Conservation (phyloP, 2,113 vertebrate species). For the Ploceus nigricollis region DNA sequence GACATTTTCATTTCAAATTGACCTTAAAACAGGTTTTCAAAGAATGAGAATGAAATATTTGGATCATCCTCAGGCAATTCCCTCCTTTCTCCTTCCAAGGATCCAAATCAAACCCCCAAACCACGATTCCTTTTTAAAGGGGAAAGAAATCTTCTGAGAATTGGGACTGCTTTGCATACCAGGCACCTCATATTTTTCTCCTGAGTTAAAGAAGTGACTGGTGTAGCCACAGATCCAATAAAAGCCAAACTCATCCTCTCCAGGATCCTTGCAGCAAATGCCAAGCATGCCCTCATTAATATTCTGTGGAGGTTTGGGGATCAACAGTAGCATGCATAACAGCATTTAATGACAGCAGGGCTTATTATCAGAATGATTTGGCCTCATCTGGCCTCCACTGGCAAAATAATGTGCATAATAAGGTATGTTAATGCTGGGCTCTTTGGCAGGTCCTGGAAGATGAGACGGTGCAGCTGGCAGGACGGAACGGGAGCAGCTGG, state of each 20-base stretch:
- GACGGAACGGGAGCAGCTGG: conserved; percentile 62
- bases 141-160: background rate
- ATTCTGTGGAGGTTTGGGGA: conserved; percentile 26
- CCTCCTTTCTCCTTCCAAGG: background rate
- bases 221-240: background rate
- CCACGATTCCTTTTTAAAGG: background rate
- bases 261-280: background rate
- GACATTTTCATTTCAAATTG: conserved; percentile 23
- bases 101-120: background rate
- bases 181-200: background rate
- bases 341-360: conserved; percentile 51
- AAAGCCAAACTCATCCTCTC: background rate
- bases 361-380: conserved; percentile 47
- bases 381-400: conserved; percentile 68
- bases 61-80: background rate
- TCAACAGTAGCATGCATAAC: conserved; percentile 46
- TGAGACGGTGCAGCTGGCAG: conserved; percentile 64
- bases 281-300: background rate
- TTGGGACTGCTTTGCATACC: background rate
- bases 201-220: background rate
- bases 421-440: conserved; percentile 49
- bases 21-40: background rate
- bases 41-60: background rate
- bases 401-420: conserved; percentile 61
- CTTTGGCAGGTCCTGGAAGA: conserved; percentile 61